Conservation (phyloP, 2,888 invertebrate species). For the Leptothorax acervorum region DNA sequence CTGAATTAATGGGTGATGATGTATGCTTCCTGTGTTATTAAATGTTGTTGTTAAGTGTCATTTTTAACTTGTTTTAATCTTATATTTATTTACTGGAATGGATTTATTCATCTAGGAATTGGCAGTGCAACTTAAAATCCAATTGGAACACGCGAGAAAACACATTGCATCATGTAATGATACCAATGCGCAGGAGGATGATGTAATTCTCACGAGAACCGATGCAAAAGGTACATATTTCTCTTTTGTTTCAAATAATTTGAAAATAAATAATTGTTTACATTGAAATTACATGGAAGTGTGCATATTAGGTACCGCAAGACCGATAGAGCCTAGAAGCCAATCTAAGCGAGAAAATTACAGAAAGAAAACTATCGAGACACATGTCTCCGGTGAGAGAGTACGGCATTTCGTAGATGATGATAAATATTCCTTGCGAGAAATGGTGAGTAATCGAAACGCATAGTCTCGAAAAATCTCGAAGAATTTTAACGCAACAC, state of each 20-base stretch:
- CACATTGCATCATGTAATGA: conserved; percentile 76
- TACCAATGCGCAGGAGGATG: conserved; percentile 59
- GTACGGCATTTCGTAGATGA: conserved; percentile 95
- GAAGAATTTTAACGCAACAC: background rate
- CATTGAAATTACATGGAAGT: background rate
- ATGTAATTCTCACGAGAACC: conserved; percentile 90
- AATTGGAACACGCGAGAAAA: conserved; percentile 91
- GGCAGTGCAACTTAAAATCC: conserved; percentile 90
- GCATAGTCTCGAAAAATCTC: background rate
- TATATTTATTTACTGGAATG: background rate
- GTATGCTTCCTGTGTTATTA: conserved; percentile 80
- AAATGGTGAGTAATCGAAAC: conserved; percentile 89
- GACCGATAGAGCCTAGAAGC: conserved; percentile 87
- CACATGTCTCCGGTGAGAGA: conserved; percentile 90
- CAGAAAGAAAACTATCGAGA: conserved; percentile 88
- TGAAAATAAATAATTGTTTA: background rate
- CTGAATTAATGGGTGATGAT: conserved; percentile 96
- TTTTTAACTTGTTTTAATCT: background rate
- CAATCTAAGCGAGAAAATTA: conserved; percentile 83
- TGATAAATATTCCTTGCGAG: conserved; percentile 93
- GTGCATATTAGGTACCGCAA: conserved; percentile 86
- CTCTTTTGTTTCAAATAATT: background rate
- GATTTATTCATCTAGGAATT: conserved; percentile 85
- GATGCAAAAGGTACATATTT: conserved; percentile 87
- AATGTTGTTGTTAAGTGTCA: background rate